Base-by-base conservation (phyloP, 1,140 invertebrate species). In the Diorhabda elongata region DNA sequence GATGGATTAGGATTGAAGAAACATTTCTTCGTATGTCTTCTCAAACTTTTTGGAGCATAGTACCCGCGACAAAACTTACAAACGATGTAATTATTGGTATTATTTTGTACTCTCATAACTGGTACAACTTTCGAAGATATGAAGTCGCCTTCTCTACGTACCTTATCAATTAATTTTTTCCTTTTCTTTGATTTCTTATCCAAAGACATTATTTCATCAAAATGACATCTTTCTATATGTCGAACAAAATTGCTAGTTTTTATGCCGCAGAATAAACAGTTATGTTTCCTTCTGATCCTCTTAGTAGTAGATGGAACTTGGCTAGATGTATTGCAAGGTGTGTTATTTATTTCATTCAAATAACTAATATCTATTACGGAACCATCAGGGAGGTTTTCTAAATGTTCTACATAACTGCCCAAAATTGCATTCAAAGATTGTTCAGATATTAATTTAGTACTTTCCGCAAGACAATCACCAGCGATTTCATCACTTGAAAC, bases 211-310 rank as follows among this genome's bases (percentile, higher is more conserved):
- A 47, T 26, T 41, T 70, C 69, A 9, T 47, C 44, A 7, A 3
- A 42, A 65, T 71, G 70, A 42, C 68, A n/a, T 61, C 67, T 9
- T 64, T 71, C 44, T 9, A 71, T 5, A 45, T 71, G 66, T 68
- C 66, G 41, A 52, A 66, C 61, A 62, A 64, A 71, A 71, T 71
- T 71, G 3, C n/a, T 42, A 9, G 64, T 61, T 44, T 60, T 3
- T 5, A 47, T 41, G 41, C 64, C 42, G 42, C 70, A 71, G 45
- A 42, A 68, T 11, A 56, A 9, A 66, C 70, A 71, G n/a, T 3
- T 6, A 42, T 64, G 63, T 41, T 64, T 64, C 41, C 63, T 56
- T 42, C 42, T 64, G 2, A 7, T 2, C n/a, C 47, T 52, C 11
- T 11, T 0, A 11, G 11, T 11, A 11, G 11, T 11, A 11, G 11